phyloP scores from a whole-genome alignment of 2,888 invertebrate species.

The Drosophila nigritarsus region DNA sequence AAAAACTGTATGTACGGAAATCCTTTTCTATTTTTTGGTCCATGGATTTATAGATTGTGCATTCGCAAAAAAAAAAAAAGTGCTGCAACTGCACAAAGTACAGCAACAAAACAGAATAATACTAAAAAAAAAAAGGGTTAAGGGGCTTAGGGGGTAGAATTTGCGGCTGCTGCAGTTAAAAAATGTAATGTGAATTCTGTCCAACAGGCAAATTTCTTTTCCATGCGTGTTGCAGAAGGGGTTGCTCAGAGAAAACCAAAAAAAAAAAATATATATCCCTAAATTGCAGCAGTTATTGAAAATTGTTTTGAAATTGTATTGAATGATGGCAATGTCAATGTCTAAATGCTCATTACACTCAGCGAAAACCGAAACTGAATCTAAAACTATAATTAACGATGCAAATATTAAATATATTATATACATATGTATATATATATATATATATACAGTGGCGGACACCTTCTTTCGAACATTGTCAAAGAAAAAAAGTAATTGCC shows the following conservation, averaged over 20 bases:
- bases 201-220: slow-evolving; percentile 52
- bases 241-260: slow-evolving; percentile 34
- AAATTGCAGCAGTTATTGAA: slow-evolving; percentile 15
- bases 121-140: slow-evolving; percentile 59
- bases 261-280: background rate
- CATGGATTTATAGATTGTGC: slow-evolving; percentile 31
- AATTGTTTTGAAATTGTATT: slow-evolving; percentile 44
- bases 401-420: background rate
- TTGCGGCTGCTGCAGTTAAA: slow-evolving; percentile 49
- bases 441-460: no score
- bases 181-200: slow-evolving; percentile 38
- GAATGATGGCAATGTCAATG: slow-evolving; percentile 26
- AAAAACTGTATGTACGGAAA: slow-evolving; percentile 27
- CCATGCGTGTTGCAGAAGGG: slow-evolving; percentile 15
- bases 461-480: no score
- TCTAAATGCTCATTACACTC: slow-evolving; percentile 32
- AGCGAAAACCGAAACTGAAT: slow-evolving; percentile 8
- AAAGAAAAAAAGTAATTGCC: no score
- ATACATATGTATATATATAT: no score
- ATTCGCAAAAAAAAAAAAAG: slow-evolving; percentile 28
- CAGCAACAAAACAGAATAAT: background rate
- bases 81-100: slow-evolving; percentile 41
- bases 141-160: slow-evolving; percentile 69
- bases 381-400: background rate
- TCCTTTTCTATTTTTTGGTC: slow-evolving; percentile 5